Conservation (phyloP, 2,113 vertebrate genomes). For the Pelusios castaneus region DNA sequence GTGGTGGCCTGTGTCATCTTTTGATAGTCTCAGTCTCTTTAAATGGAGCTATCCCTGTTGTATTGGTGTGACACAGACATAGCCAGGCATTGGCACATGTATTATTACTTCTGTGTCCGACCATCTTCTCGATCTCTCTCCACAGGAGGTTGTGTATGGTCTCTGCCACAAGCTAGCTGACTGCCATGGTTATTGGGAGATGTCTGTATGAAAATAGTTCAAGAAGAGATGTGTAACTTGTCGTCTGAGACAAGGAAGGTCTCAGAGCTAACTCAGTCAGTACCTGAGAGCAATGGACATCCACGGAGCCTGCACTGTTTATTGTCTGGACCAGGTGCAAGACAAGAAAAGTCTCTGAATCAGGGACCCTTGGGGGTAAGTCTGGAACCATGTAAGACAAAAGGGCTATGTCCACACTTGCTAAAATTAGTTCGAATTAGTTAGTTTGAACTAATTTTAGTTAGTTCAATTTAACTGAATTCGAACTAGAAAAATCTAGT, state of each 20-base stretch:
- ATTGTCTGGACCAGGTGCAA: not conserved
- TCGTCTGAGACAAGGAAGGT: too few relatives aligned
- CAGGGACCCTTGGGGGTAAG: not conserved
- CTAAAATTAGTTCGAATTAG: too few relatives aligned
- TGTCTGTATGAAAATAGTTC: too few relatives aligned
- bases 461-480: too few relatives aligned
- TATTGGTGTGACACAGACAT: not conserved
- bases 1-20: not conserved
- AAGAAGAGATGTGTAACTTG: too few relatives aligned
- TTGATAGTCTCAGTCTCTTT: not conserved
- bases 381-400: not conserved
- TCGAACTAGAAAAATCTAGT: too few relatives aligned
- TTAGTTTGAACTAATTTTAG: too few relatives aligned
- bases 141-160: not conserved
- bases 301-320: not conserved
- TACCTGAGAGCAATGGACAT: not conserved
- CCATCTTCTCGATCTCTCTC: not conserved
- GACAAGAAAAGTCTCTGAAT: not conserved
- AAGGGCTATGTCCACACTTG: too few relatives aligned
- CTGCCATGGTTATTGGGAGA: not conserved
- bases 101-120: not conserved
- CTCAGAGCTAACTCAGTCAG: not conserved
- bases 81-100: not conserved
- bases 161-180: not conserved
- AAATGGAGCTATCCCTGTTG: accelerated